These are phyloP conservation scores for Propsilocerus akamusi DNA, from an alignment of 1,140 invertebrate genomes.

Conservation along the genomic window DNA sequence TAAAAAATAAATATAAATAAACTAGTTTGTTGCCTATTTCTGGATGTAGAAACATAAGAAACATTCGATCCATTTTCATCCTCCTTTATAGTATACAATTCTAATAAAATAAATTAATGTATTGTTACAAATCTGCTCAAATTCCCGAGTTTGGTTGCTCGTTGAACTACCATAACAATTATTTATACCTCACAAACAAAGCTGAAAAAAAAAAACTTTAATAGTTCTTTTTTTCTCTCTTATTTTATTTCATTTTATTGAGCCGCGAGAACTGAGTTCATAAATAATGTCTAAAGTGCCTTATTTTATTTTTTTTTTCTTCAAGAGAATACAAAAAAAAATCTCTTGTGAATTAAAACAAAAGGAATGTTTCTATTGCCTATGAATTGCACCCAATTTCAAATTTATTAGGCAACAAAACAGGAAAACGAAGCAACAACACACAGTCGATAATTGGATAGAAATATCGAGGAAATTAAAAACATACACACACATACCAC, in stretches of 20 bases:
- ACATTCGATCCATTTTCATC: neutral
- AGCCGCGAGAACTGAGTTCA: neutral
- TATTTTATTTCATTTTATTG: neutral
- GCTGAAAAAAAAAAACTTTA: neutral
- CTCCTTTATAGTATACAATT: neutral
- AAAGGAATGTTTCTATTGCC: neutral
- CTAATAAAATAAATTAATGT: neutral
- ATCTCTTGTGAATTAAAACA: neutral
- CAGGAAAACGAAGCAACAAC: neutral
- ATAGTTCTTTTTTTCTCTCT: neutral
- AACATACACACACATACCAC: too few relatives aligned
- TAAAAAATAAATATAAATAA: conserved; percentile 3
- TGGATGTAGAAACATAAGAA: too few relatives aligned
- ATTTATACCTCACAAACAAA: neutral
- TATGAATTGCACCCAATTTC: conserved; percentile 1
- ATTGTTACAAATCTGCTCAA: neutral
- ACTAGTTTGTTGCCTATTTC: neutral
- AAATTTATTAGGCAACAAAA: neutral
- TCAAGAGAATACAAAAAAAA: neutral
- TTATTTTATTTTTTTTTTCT: neutral
- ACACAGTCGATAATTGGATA: neutral
- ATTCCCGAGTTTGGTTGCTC: neutral
- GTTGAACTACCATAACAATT: neutral
- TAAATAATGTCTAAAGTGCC: neutral
- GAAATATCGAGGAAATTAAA: too few relatives aligned